Percentiles rank a stretch among this genome's conserved stretches.
Evolutionary conservation across 2,888 invertebrate genomes (phyloP).

Genomic region (Autographa pulchrina): DNA sequence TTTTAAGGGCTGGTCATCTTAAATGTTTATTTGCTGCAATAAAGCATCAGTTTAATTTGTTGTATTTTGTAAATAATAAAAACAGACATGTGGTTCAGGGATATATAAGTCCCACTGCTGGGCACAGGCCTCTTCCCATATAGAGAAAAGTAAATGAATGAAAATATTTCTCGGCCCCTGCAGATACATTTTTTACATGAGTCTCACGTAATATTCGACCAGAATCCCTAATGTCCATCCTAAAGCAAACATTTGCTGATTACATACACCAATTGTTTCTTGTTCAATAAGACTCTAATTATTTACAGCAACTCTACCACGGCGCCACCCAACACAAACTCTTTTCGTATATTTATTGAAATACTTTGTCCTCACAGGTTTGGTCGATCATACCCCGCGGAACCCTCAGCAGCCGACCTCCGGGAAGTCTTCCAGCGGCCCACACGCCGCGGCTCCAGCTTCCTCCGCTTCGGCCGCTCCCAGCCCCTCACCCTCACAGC

Average conservation of each 20-base stretch:
- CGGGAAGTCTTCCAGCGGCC: slow-evolving; percentile 77
- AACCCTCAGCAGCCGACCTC: slow-evolving; percentile 81
- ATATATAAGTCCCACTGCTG: no score
- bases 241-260: background rate
- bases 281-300: background rate
- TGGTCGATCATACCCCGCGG: slow-evolving; percentile 82
- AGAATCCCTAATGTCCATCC: background rate
- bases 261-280: background rate
- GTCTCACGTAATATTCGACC: background rate
- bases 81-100: no score
- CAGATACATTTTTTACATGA: no score
- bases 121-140: no score
- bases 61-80: no score
- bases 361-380: slow-evolving; percentile 70
- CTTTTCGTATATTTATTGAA: background rate
- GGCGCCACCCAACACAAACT: background rate
- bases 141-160: no score
- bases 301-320: background rate
- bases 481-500: slow-evolving; percentile 77
- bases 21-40: no score
- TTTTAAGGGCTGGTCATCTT: background rate
- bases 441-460: slow-evolving; percentile 78
- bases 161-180: no score
- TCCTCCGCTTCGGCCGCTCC: slow-evolving; percentile 83
- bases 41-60: no score